A percentile compares a stretch with the other conserved stretches of the same genome.
phyloP scores from a whole-genome alignment of 2,797 vertebrate species.

The Poecilia picta region DNA sequence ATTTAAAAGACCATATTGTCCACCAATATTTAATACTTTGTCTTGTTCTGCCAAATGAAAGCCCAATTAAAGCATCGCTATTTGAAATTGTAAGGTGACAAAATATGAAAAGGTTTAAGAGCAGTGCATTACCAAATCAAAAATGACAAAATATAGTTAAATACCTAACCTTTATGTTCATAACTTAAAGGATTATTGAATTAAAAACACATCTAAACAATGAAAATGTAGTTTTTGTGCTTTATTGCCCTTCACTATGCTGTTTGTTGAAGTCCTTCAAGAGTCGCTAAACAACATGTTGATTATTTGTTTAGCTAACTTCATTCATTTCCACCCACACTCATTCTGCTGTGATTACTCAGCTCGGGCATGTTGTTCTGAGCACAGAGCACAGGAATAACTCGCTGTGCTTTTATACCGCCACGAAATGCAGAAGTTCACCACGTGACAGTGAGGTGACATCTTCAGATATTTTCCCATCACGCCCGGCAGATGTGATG shows the following conservation, averaged over 20 bases:
- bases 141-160: not conserved
- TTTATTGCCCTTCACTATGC: not conserved
- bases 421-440: conserved; percentile 69
- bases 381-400: conserved; percentile 77
- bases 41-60: not conserved
- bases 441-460: conserved; percentile 71
- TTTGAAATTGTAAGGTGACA: not conserved
- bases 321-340: not conserved
- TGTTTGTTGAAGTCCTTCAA: not conserved
- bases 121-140: not conserved
- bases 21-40: not conserved
- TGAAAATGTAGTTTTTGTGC: not conserved
- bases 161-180: not conserved
- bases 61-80: not conserved
- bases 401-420: conserved; percentile 75
- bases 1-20: not conserved
- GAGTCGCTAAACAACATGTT: not conserved
- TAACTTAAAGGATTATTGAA: not conserved
- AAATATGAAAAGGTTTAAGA: not conserved
- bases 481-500: conserved; percentile 65
- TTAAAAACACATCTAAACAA: not conserved
- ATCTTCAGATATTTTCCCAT: conserved; percentile 65
- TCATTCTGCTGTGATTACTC: conserved; percentile 22
- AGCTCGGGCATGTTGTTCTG: conserved; percentile 17
- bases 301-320: not conserved